These are phyloP conservation scores for Neostethus bicornis DNA, from an alignment of 2,797 vertebrate species.

Conservation along the genomic window DNA sequence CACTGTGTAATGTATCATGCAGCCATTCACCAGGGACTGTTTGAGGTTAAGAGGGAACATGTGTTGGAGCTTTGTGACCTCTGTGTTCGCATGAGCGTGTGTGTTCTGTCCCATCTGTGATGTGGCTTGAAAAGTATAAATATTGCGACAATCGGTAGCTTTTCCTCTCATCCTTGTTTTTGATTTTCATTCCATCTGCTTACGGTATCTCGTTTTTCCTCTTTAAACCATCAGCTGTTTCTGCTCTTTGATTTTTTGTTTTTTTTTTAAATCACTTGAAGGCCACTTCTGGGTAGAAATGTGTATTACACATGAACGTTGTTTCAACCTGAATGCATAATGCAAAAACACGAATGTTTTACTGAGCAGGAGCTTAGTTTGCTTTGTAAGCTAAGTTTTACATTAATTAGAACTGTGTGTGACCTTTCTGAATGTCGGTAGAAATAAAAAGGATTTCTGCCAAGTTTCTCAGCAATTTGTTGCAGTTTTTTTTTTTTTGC, in stretches of 20 bases:
- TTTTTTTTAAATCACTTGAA: slow-evolving; percentile 24
- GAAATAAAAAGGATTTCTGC: too few species aligned
- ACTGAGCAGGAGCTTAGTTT: slow-evolving; percentile 29
- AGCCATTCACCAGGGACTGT: slow-evolving; percentile 46
- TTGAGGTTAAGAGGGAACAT: slow-evolving; percentile 48
- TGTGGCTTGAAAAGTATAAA: slow-evolving; percentile 16
- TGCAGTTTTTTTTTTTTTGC: too few species aligned
- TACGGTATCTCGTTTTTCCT: not conserved
- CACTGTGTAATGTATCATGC: slow-evolving; percentile 53
- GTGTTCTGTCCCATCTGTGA: slow-evolving; percentile 15
- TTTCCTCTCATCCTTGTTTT: slow-evolving; percentile 1
- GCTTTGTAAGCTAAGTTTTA: slow-evolving; percentile 3
- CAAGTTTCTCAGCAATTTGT: too few species aligned
- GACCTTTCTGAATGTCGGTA: not conserved
- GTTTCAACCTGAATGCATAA: slow-evolving; percentile 39
- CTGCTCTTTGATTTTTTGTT: not conserved
- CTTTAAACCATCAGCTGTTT: not conserved
- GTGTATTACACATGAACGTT: slow-evolving; percentile 38
- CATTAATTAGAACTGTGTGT: not conserved
- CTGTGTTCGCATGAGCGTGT: slow-evolving; percentile 12
- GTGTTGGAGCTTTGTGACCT: slow-evolving; percentile 16
- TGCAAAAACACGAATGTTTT: slow-evolving; percentile 27
- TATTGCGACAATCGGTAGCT: slow-evolving; percentile 18
- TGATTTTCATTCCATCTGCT: not conserved
- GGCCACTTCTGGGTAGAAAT: slow-evolving; percentile 13